These are phyloP conservation scores for Macrobrachium nipponense DNA, from an alignment of 1,140 invertebrate species.

Conservation along the genomic window DNA sequence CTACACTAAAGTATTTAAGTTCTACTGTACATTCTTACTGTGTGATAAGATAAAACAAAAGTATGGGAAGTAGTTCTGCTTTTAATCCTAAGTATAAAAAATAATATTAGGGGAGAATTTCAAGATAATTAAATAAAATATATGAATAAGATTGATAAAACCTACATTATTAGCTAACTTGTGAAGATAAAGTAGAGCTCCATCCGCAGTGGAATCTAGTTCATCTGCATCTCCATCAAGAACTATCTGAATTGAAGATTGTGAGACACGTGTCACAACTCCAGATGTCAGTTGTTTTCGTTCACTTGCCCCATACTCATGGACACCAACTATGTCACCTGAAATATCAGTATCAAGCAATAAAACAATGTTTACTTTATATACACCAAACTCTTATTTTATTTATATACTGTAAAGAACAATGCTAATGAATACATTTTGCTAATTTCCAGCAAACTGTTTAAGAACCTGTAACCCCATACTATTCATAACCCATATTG, in stretches of 20 bases:
- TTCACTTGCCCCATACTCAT: slow-evolving; percentile 64
- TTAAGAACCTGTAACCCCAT: too few species aligned
- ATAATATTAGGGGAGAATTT: too few species aligned
- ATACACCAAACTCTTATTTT: slow-evolving; percentile 33
- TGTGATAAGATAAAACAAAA: too few species aligned
- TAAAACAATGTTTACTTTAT: slow-evolving; percentile 8
- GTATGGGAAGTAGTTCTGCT: too few species aligned
- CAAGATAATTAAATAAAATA: too few species aligned
- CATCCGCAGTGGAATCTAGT: slow-evolving; percentile 66
- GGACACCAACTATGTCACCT: slow-evolving; percentile 72
- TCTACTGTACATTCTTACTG: too few species aligned
- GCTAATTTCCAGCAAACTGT: too few species aligned
- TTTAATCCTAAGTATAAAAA: too few species aligned
- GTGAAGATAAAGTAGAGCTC: slow-evolving; percentile 61
- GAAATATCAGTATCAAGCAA: not conserved
- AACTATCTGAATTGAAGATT: slow-evolving; percentile 57
- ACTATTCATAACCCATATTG: too few species aligned
- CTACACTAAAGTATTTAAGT: too few species aligned
- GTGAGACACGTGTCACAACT: slow-evolving; percentile 63
- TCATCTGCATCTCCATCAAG: slow-evolving; percentile 67
- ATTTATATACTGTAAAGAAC: not conserved
- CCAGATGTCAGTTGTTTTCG: slow-evolving; percentile 64
- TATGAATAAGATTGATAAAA: slow-evolving; percentile 3
- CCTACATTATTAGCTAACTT: slow-evolving; percentile 70
- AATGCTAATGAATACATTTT: too few species aligned